Evolutionary conservation across 2,113 vertebrate genomes (phyloP), one percentile per base, ranked within the genome.

Genomic region (Tragelaphus strepsiceros): DNA sequence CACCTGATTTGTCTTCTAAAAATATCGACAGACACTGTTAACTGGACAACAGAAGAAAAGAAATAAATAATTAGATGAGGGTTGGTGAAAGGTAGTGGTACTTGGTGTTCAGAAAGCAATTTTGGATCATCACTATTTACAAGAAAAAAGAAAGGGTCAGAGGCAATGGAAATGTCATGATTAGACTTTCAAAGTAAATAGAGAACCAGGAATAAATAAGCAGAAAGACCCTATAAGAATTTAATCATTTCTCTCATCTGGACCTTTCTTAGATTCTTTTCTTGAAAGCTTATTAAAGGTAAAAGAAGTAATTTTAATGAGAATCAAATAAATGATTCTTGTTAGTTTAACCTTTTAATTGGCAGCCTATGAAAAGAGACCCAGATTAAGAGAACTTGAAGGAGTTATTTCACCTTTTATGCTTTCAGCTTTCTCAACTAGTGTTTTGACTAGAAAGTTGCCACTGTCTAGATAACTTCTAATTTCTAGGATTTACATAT

Each of bases 1-100:
- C 49, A 91, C 92, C 83, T 80, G 90, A 95, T 94, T 98, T 97
- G 32, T 53, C 80, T 43, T 90, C 94, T 93, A 93, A 93, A 98
- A 95, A 94, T 95, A 97, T 93, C 3, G 0, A 84, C 90, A 83
- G 80, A 96, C 81, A 93, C 61, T 64, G 93, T 54, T 96, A 95
- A 96, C 91, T 94, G 94, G 87, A 92, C 30, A 88, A 90, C 28
- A 94, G 39, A 91, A 22, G 58, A 56, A 94, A 96, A 95, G 3
- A 49, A 43, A 81, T 83, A 94, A 88, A 85, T 46, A 87, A 90
- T 94, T 90, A 95, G 83, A 77, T 88, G 24, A 0, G 26, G 35
- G 22, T 67, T n/a, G n/a, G 24, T 90, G 49, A 83, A 53, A 96
- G 12, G 6, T 43, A 74, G 26, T 81, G n/a, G 22, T 5, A 35